These are phyloP conservation scores for Drosophila orena DNA, from an alignment of 1,140 invertebrate genomes.

Conservation along the genomic window DNA sequence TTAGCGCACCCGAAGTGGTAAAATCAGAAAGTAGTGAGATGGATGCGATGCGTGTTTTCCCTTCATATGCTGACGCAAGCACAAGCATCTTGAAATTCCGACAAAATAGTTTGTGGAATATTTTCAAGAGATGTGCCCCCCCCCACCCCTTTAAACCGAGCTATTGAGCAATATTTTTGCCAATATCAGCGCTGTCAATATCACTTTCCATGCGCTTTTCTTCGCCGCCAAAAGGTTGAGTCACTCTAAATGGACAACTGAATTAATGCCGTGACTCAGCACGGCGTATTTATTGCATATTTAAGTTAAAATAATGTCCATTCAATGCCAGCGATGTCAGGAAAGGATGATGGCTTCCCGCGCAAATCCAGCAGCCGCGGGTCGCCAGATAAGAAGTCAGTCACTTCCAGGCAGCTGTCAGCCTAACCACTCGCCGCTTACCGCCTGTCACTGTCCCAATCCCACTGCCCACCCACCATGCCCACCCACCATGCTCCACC, in stretches of 20 bases:
- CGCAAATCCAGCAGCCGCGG: slow-evolving; percentile 14
- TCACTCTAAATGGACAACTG: slow-evolving; percentile 19
- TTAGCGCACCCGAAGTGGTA: slow-evolving; percentile 9
- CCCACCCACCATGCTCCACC: too few relatives aligned
- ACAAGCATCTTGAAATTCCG: slow-evolving; percentile 13
- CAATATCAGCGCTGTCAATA: slow-evolving; percentile 21
- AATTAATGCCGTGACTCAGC: slow-evolving; percentile 33
- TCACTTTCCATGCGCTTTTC: slow-evolving; percentile 15
- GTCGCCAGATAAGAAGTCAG: slow-evolving; percentile 37
- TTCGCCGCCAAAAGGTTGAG: slow-evolving; percentile 1
- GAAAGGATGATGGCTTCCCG: slow-evolving; percentile 16
- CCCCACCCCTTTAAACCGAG: not conserved
- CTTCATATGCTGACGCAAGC: slow-evolving; percentile 9
- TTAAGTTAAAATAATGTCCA: slow-evolving; percentile 20
- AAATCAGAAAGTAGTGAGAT: slow-evolving; percentile 30
- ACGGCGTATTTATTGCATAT: slow-evolving; percentile 36
- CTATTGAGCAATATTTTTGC: slow-evolving; percentile 35
- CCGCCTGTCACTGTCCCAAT: not conserved
- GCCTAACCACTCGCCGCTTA: not conserved
- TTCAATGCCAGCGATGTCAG: slow-evolving; percentile 10
- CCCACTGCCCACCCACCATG: not conserved
- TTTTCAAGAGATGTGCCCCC: not conserved
- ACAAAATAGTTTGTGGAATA: slow-evolving; percentile 14
- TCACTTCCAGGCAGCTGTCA: slow-evolving; percentile 42
- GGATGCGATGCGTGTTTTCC: slow-evolving; percentile 11